These are phyloP conservation scores for Glandiceps talaboti DNA, from an alignment of 53 echinoderm and acorn worm genomes.

Conservation along the genomic window DNA sequence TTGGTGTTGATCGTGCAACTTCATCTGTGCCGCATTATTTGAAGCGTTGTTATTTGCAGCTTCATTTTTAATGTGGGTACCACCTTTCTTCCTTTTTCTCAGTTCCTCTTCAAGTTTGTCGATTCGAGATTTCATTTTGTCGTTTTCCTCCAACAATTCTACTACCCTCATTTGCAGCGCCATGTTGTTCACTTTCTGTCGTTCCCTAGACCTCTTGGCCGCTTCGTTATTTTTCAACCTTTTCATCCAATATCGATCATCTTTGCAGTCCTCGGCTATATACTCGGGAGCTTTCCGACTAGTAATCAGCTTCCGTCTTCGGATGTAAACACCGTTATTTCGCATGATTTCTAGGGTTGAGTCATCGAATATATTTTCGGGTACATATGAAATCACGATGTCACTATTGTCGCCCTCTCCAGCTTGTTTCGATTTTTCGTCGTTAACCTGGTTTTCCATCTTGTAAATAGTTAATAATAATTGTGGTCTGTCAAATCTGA, in stretches of 20 bases:
- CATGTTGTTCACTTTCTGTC: not conserved
- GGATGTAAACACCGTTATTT: not conserved
- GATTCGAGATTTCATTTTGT: not conserved
- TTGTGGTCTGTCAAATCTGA: too few species aligned
- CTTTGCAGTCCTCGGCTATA: not conserved
- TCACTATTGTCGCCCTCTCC: too few species aligned
- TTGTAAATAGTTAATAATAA: too few species aligned
- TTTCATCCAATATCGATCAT: not conserved
- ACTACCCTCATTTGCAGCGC: not conserved
- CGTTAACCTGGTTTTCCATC: too few species aligned
- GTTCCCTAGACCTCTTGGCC: not conserved
- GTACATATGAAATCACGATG: not conserved
- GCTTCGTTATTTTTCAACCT: not conserved
- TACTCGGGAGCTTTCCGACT: not conserved
- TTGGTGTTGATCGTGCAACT: not conserved
- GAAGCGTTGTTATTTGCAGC: not conserved
- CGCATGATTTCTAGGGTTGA: not conserved
- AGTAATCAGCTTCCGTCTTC: not conserved
- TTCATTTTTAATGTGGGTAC: not conserved
- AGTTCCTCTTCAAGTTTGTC: not conserved
- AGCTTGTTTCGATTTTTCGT: not conserved
- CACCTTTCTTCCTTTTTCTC: not conserved
- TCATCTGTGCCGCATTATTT: not conserved
- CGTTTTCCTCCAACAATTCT: not conserved
- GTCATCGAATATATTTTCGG: not conserved